Conservation (phyloP, 2,113 vertebrate species). For the Amazona guildingii region DNA sequence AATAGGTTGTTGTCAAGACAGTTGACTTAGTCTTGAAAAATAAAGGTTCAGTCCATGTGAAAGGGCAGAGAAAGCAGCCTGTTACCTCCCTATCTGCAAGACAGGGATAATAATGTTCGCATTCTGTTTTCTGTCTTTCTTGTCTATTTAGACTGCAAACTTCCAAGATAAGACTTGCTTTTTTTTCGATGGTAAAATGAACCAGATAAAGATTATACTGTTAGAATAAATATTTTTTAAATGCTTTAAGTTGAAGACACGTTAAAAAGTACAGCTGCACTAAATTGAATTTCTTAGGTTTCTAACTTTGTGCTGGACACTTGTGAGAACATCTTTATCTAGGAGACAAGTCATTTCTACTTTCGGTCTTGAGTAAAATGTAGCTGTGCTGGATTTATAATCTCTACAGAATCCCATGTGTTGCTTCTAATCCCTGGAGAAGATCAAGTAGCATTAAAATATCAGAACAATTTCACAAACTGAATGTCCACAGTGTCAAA, state of each 20-base stretch:
- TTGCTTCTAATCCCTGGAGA: background rate
- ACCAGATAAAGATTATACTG: background rate
- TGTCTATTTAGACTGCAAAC: background rate
- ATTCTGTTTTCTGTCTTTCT: background rate
- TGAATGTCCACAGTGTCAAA: background rate
- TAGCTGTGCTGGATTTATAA: background rate
- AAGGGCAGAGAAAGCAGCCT: background rate
- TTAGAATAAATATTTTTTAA: background rate
- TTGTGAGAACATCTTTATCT: background rate
- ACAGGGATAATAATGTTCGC: rapidly evolving
- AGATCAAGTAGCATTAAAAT: background rate
- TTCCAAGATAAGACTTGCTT: background rate
- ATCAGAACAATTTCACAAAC: background rate
- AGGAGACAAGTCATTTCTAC: background rate
- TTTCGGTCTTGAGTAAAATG: background rate
- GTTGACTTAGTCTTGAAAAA: background rate
- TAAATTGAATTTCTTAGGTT: background rate
- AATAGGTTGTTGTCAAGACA: background rate
- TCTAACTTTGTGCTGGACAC: background rate
- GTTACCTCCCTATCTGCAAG: background rate
- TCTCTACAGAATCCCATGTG: background rate
- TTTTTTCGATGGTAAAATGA: background rate
- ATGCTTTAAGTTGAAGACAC: background rate
- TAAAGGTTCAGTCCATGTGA: background rate
- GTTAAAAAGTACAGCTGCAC: background rate